Conservation (phyloP, 2,888 invertebrate species). For the Drosophila villosipedis region DNA sequence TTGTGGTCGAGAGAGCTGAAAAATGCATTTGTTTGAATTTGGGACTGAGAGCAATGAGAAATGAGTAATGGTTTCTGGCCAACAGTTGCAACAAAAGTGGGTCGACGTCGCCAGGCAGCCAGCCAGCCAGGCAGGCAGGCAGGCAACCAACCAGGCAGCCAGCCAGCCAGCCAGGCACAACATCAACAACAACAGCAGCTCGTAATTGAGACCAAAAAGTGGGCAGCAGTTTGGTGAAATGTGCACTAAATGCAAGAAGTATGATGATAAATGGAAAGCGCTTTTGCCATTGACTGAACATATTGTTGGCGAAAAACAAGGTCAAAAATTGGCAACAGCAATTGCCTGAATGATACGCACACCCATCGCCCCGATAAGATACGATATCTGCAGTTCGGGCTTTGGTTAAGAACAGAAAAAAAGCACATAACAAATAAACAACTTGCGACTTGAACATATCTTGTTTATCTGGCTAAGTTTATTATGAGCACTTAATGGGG, state of each 20-base stretch:
- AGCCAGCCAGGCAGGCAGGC: not conserved
- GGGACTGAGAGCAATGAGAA: conserved; percentile 47
- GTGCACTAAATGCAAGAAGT: conserved; percentile 70
- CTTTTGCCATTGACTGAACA: conserved; percentile 1
- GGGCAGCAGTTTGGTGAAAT: conserved; percentile 60
- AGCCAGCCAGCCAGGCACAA: not conserved
- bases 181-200: conserved; percentile 17
- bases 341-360: conserved; percentile 43
- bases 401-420: not conserved
- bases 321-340: conserved; percentile 46
- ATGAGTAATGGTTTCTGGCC: conserved; percentile 63
- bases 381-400: conserved; percentile 31
- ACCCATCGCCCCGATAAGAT: conserved; percentile 47
- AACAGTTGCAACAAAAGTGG: conserved; percentile 62
- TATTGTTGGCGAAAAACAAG: conserved; percentile 52
- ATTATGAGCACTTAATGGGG: conserved; percentile 9
- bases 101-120: conserved; percentile 59
- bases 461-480: conserved; percentile 45
- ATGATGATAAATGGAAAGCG: conserved; percentile 74
- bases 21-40: conserved; percentile 79
- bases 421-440: conserved; percentile 28
- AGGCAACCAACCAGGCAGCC: not conserved
- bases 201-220: conserved; percentile 55
- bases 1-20: conserved; percentile 69
- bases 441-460: conserved; percentile 27